These are phyloP conservation scores for Ectropis crepuscularia DNA, from an alignment of 2,888 invertebrate species.

Conservation along the genomic window DNA sequence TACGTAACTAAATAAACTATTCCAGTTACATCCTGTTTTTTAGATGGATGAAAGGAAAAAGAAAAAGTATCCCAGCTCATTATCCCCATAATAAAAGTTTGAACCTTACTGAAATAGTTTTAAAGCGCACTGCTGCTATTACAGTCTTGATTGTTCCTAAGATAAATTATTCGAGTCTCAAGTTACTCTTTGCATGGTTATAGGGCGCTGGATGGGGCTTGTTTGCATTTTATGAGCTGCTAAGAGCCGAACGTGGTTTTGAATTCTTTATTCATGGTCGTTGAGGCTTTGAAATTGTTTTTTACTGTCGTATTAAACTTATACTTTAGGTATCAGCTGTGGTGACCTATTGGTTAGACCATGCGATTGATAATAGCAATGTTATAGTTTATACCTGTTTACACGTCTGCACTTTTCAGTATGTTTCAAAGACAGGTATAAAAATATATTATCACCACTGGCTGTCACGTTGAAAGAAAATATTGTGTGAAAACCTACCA, in stretches of 20 bases:
- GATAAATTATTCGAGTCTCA: slow-evolving; percentile 76
- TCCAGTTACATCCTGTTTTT: neutral
- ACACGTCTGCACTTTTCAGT: too few species aligned
- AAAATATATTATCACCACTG: too few species aligned
- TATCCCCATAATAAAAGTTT: slow-evolving; percentile 45
- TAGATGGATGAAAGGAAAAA: neutral
- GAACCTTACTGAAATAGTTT: slow-evolving; percentile 65
- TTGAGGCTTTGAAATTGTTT: neutral
- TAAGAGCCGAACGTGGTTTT: slow-evolving; percentile 21
- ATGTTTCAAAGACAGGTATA: too few species aligned
- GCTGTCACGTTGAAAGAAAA: too few species aligned
- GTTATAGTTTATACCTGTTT: too few species aligned
- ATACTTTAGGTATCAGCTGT: neutral
- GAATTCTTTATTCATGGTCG: slow-evolving; percentile 4
- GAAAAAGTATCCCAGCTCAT: slow-evolving; percentile 13
- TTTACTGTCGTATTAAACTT: neutral
- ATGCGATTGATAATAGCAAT: too few species aligned
- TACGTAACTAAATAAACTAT: neutral
- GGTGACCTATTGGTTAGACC: too few species aligned
- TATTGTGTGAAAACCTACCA: too few species aligned
- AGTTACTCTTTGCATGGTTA: slow-evolving; percentile 51
- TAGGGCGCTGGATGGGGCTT: slow-evolving; percentile 46
- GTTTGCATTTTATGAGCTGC: slow-evolving; percentile 21
- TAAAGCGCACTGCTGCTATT: slow-evolving; percentile 68
- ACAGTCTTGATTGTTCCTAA: slow-evolving; percentile 77